Percentiles rank a stretch among this genome's conserved stretches.
phyloP scores from a whole-genome alignment of 2,113 vertebrate genomes.

The Agapornis roseicollis region DNA sequence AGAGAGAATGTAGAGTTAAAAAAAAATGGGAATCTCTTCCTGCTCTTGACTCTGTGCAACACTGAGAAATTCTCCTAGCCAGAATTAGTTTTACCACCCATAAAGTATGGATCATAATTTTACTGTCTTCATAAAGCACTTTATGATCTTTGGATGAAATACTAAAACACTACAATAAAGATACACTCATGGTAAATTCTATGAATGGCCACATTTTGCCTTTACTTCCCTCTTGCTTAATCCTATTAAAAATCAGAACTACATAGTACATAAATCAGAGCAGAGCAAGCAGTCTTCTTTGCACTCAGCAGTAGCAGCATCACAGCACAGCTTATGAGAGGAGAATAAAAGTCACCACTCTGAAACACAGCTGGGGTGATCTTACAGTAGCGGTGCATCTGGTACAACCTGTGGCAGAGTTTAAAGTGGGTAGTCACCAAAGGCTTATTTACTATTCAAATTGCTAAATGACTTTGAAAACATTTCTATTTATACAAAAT shows the following conservation, averaged over 20 bases:
- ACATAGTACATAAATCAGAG: background rate
- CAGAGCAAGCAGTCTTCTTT: background rate
- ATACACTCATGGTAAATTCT: background rate
- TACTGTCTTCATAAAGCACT: conserved; percentile 3
- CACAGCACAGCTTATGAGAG: background rate
- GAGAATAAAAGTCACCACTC: background rate
- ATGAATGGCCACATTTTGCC: background rate
- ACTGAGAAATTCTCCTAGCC: background rate
- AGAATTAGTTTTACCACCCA: background rate
- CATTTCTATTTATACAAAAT: background rate
- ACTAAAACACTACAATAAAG: conserved; percentile 12
- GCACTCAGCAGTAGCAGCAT: background rate
- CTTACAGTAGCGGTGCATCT: background rate
- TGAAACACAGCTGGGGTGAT: background rate
- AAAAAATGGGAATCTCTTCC: background rate
- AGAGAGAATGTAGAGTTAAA: background rate
- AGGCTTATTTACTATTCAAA: background rate
- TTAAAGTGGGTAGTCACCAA: background rate
- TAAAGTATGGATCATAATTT: background rate
- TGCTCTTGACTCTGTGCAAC: background rate
- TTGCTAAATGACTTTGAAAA: background rate
- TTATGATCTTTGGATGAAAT: conserved; percentile 40
- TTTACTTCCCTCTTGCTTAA: conserved; percentile 9
- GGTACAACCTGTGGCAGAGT: background rate
- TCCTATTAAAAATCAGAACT: conserved; percentile 17